Evolutionary conservation across 1,140 invertebrate species (phyloP).

Genomic region (Coptotermes formosanus): DNA sequence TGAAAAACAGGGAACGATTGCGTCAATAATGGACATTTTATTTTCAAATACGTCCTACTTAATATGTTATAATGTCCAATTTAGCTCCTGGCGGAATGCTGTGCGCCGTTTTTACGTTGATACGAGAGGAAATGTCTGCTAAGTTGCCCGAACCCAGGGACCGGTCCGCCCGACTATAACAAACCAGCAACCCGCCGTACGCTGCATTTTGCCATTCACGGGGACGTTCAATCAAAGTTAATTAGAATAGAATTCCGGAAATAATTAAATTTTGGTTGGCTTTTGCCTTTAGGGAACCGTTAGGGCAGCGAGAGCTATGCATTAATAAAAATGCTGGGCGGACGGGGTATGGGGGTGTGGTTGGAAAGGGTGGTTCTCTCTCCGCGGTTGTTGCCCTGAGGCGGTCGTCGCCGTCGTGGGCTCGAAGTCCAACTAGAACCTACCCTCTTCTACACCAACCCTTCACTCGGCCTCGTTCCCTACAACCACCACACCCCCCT

Average conservation of each 20-base stretch:
- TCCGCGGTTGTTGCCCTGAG: slow-evolving; percentile 30
- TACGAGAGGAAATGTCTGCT: background rate
- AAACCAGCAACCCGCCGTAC: background rate
- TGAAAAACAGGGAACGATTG: background rate
- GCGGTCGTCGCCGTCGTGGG: slow-evolving; percentile 21
- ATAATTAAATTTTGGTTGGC: slow-evolving; percentile 37
- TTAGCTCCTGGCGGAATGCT: background rate
- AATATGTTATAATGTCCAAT: background rate
- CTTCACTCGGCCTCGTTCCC: slow-evolving; percentile 20
- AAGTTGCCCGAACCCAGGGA: background rate
- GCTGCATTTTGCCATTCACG: slow-evolving; percentile 18
- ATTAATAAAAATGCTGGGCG: slow-evolving; percentile 33
- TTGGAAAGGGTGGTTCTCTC: background rate
- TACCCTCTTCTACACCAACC: background rate
- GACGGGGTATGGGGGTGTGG: background rate
- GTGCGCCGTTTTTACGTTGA: background rate
- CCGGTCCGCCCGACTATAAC: slow-evolving; percentile 1
- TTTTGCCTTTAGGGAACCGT: slow-evolving; percentile 31
- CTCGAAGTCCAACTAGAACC: slow-evolving; percentile 21
- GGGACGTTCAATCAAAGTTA: slow-evolving; percentile 37
- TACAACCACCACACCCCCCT: background rate
- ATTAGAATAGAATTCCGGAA: slow-evolving; percentile 37
- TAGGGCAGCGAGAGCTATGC: slow-evolving; percentile 31
- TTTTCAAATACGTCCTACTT: background rate
- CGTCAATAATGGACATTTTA: slow-evolving; percentile 19